Base-by-base conservation (phyloP, 2,113 vertebrate genomes). In the Pheucticus melanocephalus region DNA sequence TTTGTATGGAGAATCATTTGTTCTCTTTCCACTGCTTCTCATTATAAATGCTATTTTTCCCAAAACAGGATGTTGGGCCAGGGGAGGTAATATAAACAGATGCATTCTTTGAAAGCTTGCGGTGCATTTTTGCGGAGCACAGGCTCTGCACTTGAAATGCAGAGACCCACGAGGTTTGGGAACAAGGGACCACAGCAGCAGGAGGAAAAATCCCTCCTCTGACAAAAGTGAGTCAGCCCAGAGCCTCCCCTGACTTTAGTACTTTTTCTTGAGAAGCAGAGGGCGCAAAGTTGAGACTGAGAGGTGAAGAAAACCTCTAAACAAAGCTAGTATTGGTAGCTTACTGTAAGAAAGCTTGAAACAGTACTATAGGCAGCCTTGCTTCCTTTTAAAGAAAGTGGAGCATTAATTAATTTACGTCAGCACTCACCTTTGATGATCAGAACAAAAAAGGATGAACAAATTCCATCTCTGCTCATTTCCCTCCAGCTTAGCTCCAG, bases 61-160 rank as follows among this genome's bases (percentile, higher is more conserved):
- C 80, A 12, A 88, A 95, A 86, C 93, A 94, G 90, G 86, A 92
- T 80, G 84, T 51, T 80, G 86, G 60, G 85, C 90, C 53, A 31
- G 75, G 70, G 89, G 94, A 90, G 90, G 96, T 84, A 85, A 90
- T 35, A 37, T 80, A 87, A 97, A 93, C 93, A 92, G 86, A 76
- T 40, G 78, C 79, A 86, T 95, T 94, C 91, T 80, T 84, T 82
- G 82, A 82, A 70, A 89, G 78, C 70, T 69, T 51, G 80, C 40
- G 42, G 76, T 3, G 33, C 75, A 25, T 88, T 80, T 96, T 77
- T 87, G 81, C 3, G 10, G 86, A 86, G 61, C 56, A 2, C 22
- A 66, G 42, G 60, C 86, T 86, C 72, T 47, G 33, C 69, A 12
- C 1, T 78, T 60, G 64, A 75, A 72, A 64, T 20, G 40, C 30